A percentile compares a stretch with the other conserved stretches of the same genome.
These are phyloP conservation scores for Tringa solitaria DNA, from an alignment of 2,113 vertebrate species.

Conservation along the genomic window DNA sequence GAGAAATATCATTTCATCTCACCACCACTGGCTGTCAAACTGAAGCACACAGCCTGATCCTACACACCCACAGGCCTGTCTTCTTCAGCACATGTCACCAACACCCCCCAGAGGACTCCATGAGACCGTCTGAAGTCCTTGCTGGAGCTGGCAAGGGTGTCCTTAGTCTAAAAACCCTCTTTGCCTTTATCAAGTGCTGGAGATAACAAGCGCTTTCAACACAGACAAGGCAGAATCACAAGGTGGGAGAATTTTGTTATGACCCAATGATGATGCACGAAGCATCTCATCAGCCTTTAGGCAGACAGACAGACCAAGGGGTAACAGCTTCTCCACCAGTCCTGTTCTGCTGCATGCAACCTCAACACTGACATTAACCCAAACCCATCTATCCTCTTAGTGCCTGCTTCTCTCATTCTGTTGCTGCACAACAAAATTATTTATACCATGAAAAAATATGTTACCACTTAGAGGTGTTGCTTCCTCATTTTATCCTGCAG, in stretches of 20 bases:
- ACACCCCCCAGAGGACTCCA: neutral
- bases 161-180: neutral
- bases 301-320: neutral
- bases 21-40: neutral
- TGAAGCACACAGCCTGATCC: neutral
- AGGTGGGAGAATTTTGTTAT: neutral
- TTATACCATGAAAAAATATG: neutral
- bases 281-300: neutral
- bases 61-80: too few species aligned
- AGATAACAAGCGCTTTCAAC: neutral
- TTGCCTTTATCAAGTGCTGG: neutral
- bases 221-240: neutral
- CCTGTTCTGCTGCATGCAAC: neutral
- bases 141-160: neutral
- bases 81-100: neutral
- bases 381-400: neutral
- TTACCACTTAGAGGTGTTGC: neutral
- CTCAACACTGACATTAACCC: neutral
- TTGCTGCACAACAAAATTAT: neutral
- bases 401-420: neutral
- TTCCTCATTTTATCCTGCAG: neutral
- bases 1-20: neutral
- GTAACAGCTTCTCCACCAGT: neutral
- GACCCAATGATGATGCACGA: neutral
- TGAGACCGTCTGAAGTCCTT: rapidly evolving